Conservation (phyloP, 2,888 invertebrate genomes). For the Branchellion lobata region DNA sequence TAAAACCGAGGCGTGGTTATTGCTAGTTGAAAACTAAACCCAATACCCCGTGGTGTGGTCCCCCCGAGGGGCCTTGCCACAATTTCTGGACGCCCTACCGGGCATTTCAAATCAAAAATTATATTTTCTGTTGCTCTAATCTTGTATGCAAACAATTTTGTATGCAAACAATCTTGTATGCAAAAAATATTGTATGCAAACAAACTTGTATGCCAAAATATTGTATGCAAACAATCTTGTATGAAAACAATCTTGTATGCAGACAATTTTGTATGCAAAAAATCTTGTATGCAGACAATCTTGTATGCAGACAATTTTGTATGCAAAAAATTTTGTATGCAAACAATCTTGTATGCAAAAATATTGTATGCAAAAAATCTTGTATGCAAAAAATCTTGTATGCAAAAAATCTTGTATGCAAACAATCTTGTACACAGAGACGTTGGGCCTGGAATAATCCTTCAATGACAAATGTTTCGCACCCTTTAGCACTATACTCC, state of each 20-base stretch:
- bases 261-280: too few species aligned
- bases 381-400: not conserved
- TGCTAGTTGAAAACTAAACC: constrained; percentile 62
- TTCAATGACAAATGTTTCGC: too few species aligned
- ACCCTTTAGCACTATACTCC: too few species aligned
- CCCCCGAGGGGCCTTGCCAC: constrained; percentile 57
- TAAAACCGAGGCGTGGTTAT: constrained; percentile 61
- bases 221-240: too few species aligned
- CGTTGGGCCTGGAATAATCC: too few species aligned
- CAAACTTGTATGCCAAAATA: not conserved
- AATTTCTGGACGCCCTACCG: constrained; percentile 56
- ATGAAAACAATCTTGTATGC: too few species aligned
- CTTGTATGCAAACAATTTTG: not conserved
- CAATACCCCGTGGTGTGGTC: constrained; percentile 60
- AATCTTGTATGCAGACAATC: too few species aligned
- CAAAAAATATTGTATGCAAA: not conserved
- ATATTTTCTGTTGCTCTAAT: too few species aligned
- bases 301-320: too few species aligned
- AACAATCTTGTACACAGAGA: too few species aligned
- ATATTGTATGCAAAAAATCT: not conserved
- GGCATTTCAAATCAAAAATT: constrained; percentile 37
- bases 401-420: too few species aligned
- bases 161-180: not conserved
- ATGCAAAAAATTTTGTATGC: not conserved
- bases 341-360: not conserved